These are phyloP conservation scores for Drosophila nr. perissopoda DNA, from an alignment of 2,888 invertebrate genomes.

Conservation along the genomic window DNA sequence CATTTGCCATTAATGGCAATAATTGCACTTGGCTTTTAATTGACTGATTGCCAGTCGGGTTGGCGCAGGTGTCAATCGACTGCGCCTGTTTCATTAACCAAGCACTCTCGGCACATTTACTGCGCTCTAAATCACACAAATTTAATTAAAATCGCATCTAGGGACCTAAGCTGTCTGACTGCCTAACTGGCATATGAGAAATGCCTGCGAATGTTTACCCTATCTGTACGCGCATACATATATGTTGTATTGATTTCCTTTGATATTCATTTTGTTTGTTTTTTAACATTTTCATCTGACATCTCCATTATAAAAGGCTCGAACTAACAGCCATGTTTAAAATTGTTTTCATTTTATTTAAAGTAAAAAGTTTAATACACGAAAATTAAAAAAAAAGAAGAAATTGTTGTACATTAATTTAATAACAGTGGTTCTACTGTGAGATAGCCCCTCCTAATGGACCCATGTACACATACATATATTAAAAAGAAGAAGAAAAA, in stretches of 20 bases:
- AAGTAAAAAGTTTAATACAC: constrained; percentile 35
- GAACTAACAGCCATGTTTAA: constrained; percentile 17
- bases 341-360: constrained; percentile 24
- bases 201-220: constrained; percentile 1
- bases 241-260: constrained; percentile 37
- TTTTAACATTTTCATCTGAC: constrained; percentile 42
- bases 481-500: constrained; percentile 3
- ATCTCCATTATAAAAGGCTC: constrained; percentile 24
- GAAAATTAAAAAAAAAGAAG: constrained; percentile 9
- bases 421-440: neutral
- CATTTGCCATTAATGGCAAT: constrained; percentile 67
- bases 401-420: neutral
- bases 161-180: constrained; percentile 32
- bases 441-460: neutral
- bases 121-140: constrained; percentile 77
- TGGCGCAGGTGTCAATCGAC: constrained; percentile 56
- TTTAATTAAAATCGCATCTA: constrained; percentile 72
- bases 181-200: constrained; percentile 10
- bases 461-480: constrained; percentile 2
- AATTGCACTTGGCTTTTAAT: constrained; percentile 67
- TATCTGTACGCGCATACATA: neutral
- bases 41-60: constrained; percentile 67
- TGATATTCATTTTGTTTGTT: constrained; percentile 36
- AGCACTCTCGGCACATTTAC: constrained; percentile 45
- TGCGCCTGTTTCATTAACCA: constrained; percentile 2